Percentiles rank a stretch among this genome's conserved stretches.
Conservation (phyloP, 2,797 vertebrate genomes). For the Acanthurus leucopareius region DNA sequence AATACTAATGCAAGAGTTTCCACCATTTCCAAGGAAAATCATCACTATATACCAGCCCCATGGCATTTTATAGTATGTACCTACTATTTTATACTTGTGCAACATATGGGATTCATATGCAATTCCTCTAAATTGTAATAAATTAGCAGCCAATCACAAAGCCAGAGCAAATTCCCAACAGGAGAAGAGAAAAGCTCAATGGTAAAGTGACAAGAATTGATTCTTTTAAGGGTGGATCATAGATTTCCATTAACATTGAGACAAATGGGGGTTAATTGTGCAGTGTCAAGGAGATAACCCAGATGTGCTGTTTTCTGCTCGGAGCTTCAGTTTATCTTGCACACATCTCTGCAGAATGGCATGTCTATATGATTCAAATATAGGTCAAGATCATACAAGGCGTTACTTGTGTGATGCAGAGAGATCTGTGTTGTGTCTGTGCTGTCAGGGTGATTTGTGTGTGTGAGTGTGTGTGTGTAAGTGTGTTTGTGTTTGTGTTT, state of each 20-base stretch:
- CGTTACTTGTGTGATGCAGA: conserved; percentile 21
- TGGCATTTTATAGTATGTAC: background rate
- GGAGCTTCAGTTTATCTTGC: background rate
- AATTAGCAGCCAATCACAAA: conserved; percentile 11
- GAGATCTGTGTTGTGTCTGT: conserved; percentile 46
- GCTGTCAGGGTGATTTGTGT: conserved; percentile 29
- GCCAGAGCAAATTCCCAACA: background rate
- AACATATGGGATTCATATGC: conserved; percentile 29
- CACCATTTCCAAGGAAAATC: background rate
- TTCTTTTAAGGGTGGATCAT: background rate
- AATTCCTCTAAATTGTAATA: conserved; percentile 4
- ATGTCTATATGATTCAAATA: conserved; percentile 20
- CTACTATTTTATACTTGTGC: background rate
- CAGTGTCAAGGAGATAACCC: background rate
- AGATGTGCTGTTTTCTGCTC: background rate
- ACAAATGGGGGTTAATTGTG: background rate
- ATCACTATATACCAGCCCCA: background rate
- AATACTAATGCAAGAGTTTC: background rate
- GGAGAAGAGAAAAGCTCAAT: background rate
- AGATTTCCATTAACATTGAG: background rate
- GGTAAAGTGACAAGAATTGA: background rate
- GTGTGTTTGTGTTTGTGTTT: background rate
- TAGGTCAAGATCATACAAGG: conserved; percentile 48
- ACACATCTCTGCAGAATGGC: background rate
- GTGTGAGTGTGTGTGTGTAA: background rate